These are phyloP conservation scores for Mohoua ochrocephala DNA, from an alignment of 2,113 vertebrate species.

Conservation along the genomic window DNA sequence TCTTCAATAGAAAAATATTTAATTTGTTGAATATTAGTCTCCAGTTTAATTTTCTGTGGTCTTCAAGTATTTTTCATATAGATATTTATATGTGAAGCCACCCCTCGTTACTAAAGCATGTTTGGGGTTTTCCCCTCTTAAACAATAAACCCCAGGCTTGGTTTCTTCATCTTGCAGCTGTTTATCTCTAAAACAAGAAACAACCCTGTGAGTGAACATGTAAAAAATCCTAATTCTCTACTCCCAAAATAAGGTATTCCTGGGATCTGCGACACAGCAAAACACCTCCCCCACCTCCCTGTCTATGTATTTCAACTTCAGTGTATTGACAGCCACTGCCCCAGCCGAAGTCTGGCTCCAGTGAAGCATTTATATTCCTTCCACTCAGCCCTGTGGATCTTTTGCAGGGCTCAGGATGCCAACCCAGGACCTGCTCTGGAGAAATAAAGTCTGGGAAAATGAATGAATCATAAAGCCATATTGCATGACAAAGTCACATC, in stretches of 20 bases:
- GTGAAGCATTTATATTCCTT: slow-evolving; percentile 29
- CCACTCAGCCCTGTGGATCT: neutral
- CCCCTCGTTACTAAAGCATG: neutral
- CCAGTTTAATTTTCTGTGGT: neutral
- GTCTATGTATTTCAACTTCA: slow-evolving; percentile 8
- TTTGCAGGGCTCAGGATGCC: slow-evolving; percentile 1
- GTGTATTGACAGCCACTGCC: slow-evolving; percentile 30
- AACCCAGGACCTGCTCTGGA: neutral
- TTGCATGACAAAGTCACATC: neutral
- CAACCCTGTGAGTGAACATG: neutral
- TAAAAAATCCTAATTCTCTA: neutral
- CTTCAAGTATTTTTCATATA: neutral
- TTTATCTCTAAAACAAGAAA: neutral
- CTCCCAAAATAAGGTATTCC: neutral
- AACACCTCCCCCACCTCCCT: neutral
- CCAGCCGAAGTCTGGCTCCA: slow-evolving; percentile 26
- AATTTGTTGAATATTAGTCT: neutral
- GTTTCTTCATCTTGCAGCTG: neutral
- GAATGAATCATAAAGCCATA: slow-evolving; percentile 25
- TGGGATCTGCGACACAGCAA: neutral
- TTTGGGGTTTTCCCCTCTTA: neutral
- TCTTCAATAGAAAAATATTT: neutral
- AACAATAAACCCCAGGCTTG: neutral
- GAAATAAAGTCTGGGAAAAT: slow-evolving; percentile 14
- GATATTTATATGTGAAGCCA: neutral